These are phyloP conservation scores for Philereme vetulata DNA, from an alignment of 2,888 invertebrate species.

Conservation along the genomic window DNA sequence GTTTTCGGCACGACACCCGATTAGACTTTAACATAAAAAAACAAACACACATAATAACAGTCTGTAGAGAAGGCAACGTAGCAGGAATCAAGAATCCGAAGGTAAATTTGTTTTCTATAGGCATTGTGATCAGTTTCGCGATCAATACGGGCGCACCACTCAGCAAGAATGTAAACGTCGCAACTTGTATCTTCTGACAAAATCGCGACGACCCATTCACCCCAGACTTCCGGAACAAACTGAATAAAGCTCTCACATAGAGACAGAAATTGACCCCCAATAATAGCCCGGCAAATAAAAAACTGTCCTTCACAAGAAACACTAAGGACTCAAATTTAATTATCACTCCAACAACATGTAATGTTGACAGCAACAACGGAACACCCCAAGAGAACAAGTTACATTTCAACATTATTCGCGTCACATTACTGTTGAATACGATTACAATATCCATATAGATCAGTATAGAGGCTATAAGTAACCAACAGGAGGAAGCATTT, in stretches of 20 bases:
- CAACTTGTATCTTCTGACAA: slow-evolving; percentile 21
- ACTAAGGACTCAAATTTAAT: not conserved
- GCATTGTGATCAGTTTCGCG: slow-evolving; percentile 4
- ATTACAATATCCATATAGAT: slow-evolving; percentile 36
- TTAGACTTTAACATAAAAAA: slow-evolving; percentile 27
- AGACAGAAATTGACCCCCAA: slow-evolving; percentile 18
- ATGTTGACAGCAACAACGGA: slow-evolving; percentile 7
- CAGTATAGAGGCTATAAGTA: slow-evolving; percentile 25
- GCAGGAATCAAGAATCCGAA: not conserved
- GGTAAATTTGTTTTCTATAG: slow-evolving; percentile 1
- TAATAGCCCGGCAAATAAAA: slow-evolving; percentile 10
- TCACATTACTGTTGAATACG: slow-evolving; percentile 24
- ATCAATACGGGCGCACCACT: slow-evolving; percentile 23
- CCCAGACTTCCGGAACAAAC: slow-evolving; percentile 15
- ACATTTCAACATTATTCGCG: slow-evolving; percentile 28
- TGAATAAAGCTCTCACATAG: slow-evolving; percentile 14
- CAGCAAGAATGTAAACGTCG: slow-evolving; percentile 10
- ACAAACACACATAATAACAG: slow-evolving; percentile 8
- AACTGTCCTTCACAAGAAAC: slow-evolving; percentile 10
- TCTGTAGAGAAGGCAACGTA: slow-evolving; percentile 15
- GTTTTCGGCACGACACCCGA: slow-evolving; percentile 22
- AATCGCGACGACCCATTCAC: slow-evolving; percentile 7
- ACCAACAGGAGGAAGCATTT: slow-evolving; percentile 31
- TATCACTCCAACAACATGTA: slow-evolving; percentile 10
- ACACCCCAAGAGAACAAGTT: slow-evolving; percentile 33